phyloP scores from a whole-genome alignment of 1,140 invertebrate genomes.

The Temnothorax nylanderi region DNA sequence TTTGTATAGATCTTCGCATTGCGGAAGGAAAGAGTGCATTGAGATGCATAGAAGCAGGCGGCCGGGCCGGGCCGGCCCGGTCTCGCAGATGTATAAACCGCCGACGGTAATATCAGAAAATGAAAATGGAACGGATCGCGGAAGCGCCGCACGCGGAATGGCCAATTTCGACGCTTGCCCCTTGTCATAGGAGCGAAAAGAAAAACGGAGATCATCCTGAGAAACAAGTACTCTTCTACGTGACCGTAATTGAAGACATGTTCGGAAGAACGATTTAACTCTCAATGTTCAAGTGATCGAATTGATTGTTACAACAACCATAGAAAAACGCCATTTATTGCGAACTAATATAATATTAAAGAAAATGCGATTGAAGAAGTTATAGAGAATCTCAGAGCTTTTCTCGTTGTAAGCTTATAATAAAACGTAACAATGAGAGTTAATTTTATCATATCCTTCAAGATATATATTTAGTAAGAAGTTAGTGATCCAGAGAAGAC shows the following conservation, averaged over 20 bases:
- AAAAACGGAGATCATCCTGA: constrained; percentile 43
- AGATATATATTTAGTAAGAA: background rate
- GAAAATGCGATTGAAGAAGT: background rate
- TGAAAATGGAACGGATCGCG: constrained; percentile 63
- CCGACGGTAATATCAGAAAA: constrained; percentile 65
- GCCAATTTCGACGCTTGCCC: constrained; percentile 55
- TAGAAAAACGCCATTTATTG: background rate
- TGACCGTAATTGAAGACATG: constrained; percentile 54
- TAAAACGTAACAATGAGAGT: background rate
- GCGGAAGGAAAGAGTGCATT: constrained; percentile 44
- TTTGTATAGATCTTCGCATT: constrained; percentile 64
- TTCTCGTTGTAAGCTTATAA: background rate
- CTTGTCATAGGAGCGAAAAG: constrained; percentile 42
- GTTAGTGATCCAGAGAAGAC: background rate
- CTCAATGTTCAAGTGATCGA: background rate
- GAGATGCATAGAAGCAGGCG: constrained; percentile 61
- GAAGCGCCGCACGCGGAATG: constrained; percentile 30
- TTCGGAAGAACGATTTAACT: background rate
- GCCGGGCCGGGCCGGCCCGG: constrained; percentile 36
- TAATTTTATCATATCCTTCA: background rate
- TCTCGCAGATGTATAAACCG: constrained; percentile 46
- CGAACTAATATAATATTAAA: background rate
- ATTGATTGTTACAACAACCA: background rate
- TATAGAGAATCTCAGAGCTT: background rate
- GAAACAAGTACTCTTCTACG: constrained; percentile 54